Conservation (phyloP, 53 echinoderm and acorn worm species). For the Holothuria scabra region DNA sequence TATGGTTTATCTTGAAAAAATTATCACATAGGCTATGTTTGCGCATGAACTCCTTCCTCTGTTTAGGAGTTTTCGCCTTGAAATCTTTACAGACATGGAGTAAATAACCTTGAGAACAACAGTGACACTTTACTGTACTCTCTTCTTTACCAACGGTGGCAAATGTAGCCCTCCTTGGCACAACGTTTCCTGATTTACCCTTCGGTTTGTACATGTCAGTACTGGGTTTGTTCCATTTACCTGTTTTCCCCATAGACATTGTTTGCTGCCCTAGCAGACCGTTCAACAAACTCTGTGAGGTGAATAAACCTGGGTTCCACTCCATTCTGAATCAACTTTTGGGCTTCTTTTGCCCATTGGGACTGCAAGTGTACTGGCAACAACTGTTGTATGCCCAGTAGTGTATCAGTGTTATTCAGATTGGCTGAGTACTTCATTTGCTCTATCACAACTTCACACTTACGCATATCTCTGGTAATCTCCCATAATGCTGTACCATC, state of each 20-base stretch:
- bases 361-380: slow-evolving; percentile 46
- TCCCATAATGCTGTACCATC: slow-evolving; percentile 39
- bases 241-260: slow-evolving; percentile 51
- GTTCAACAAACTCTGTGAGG: slow-evolving; percentile 56
- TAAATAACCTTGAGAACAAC: no score
- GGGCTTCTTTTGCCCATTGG: slow-evolving; percentile 42
- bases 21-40: no score
- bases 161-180: background rate
- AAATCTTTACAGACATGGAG: no score
- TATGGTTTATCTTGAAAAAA: no score
- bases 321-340: background rate
- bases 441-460: slow-evolving; percentile 14
- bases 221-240: background rate
- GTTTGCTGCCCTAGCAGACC: slow-evolving; percentile 31
- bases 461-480: slow-evolving; percentile 50
- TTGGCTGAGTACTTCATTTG: slow-evolving; percentile 42
- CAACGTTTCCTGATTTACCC: no score
- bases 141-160: slow-evolving; percentile 27
- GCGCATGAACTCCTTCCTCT: no score
- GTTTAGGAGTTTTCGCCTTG: no score
- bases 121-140: background rate
- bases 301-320: slow-evolving; percentile 37
- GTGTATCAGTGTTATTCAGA: slow-evolving; percentile 46
- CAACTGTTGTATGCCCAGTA: slow-evolving; percentile 41
- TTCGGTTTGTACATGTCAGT: no score